These are phyloP conservation scores for Tetramorium alpestre DNA, from an alignment of 1,140 invertebrate genomes.

Conservation along the genomic window DNA sequence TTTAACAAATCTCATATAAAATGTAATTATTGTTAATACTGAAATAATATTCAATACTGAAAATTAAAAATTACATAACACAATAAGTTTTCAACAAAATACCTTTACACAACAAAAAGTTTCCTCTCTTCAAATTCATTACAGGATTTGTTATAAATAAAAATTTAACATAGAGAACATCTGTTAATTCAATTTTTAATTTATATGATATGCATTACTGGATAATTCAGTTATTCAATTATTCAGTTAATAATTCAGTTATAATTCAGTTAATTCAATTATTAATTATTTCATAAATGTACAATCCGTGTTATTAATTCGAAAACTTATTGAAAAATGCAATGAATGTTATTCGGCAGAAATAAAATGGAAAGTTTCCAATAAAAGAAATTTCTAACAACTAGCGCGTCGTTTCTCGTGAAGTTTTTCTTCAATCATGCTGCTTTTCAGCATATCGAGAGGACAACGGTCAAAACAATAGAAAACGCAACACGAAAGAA, in stretches of 20 bases:
- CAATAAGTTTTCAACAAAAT: not conserved
- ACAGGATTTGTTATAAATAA: not conserved
- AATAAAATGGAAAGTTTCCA: not conserved
- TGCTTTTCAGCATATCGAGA: constrained; percentile 5
- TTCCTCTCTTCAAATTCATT: not conserved
- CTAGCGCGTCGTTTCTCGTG: not conserved
- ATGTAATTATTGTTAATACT: not conserved
- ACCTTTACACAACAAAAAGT: not conserved
- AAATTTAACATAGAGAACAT: not conserved
- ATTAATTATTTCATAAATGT: not conserved
- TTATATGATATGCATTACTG: not conserved
- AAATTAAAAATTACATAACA: not conserved
- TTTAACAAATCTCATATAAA: not conserved
- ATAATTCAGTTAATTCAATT: constrained; percentile 12
- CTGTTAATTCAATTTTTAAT: not conserved
- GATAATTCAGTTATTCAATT: constrained; percentile 1
- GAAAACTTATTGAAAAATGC: not conserved
- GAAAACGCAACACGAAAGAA: constrained; percentile 14
- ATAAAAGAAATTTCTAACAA: constrained; percentile 12
- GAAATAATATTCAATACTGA: not conserved
- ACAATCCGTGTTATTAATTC: not conserved
- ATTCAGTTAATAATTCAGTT: constrained; percentile 8
- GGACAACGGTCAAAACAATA: constrained; percentile 19
- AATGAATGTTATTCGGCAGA: not conserved
- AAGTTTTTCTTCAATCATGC: constrained; percentile 19